Evolutionary conservation across 1,140 invertebrate species (phyloP).

Genomic region (Steinernema khuongi): DNA sequence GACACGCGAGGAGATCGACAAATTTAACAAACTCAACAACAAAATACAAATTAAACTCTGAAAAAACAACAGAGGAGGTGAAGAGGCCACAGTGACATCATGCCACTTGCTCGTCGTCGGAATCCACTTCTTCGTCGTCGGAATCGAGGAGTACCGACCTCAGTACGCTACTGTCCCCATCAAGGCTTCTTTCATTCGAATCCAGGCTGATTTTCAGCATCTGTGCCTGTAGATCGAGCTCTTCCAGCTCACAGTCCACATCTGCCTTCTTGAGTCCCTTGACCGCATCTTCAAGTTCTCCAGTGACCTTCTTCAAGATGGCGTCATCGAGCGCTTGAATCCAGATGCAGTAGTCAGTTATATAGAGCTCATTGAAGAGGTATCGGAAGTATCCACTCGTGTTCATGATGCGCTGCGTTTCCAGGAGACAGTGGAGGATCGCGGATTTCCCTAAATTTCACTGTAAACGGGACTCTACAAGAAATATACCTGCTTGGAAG

Average conservation of each 20-base stretch:
- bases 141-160: not conserved
- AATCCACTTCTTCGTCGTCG: constrained; percentile 12
- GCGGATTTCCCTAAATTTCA: not conserved
- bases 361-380: not conserved
- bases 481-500: not conserved
- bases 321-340: not conserved
- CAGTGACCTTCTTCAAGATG: not conserved
- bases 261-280: not conserved
- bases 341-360: not conserved
- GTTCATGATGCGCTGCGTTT: not conserved
- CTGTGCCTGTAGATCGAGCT: not conserved
- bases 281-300: not conserved
- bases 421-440: not conserved
- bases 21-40: constrained; percentile 1
- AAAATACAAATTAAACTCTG: not conserved
- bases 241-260: not conserved
- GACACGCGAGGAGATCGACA: not conserved
- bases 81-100: no score
- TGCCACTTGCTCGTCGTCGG: not conserved
- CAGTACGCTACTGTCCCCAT: not conserved
- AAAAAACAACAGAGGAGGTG: not conserved
- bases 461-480: not conserved
- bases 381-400: not conserved
- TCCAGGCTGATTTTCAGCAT: not conserved
- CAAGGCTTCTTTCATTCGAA: not conserved